Conservation (phyloP, 2,888 invertebrate genomes). For the Laspeyria flexula region DNA sequence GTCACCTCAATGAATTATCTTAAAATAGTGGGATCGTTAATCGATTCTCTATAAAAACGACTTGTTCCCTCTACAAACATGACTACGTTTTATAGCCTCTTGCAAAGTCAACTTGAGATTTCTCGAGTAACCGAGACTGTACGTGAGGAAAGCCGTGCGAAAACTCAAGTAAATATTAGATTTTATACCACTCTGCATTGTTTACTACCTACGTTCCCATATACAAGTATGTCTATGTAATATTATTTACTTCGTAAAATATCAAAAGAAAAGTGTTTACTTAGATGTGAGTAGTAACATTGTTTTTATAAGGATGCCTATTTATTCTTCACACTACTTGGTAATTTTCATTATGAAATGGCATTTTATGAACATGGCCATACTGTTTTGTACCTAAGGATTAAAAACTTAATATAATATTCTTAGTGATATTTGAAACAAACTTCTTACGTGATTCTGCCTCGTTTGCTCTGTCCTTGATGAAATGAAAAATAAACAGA, state of each 20-base stretch:
- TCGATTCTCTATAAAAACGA: neutral
- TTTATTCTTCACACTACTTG: too few species aligned
- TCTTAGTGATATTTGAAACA: too few species aligned
- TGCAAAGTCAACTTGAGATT: slow-evolving; percentile 1
- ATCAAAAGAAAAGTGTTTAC: too few species aligned
- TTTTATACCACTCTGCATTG: slow-evolving; percentile 15
- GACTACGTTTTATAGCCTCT: neutral
- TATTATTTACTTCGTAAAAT: too few species aligned
- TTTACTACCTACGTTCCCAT: slow-evolving; percentile 1
- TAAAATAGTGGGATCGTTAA: too few species aligned
- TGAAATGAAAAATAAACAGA: neutral
- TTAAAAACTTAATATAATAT: too few species aligned
- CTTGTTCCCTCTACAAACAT: neutral
- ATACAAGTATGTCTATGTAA: neutral
- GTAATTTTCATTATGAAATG: too few species aligned
- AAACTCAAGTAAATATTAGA: slow-evolving; percentile 14
- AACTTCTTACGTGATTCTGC: neutral
- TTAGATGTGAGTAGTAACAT: too few species aligned
- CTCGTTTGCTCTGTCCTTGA: neutral
- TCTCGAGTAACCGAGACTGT: neutral
- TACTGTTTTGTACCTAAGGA: too few species aligned
- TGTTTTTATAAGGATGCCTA: too few species aligned
- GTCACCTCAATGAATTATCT: too few species aligned
- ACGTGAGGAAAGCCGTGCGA: slow-evolving; percentile 1
- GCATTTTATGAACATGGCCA: too few species aligned